Evolutionary conservation across 23 tunicate genomes (phyloP), one percentile per base, ranked within the genome.

Genomic region (Aplidium turbinatum): DNA sequence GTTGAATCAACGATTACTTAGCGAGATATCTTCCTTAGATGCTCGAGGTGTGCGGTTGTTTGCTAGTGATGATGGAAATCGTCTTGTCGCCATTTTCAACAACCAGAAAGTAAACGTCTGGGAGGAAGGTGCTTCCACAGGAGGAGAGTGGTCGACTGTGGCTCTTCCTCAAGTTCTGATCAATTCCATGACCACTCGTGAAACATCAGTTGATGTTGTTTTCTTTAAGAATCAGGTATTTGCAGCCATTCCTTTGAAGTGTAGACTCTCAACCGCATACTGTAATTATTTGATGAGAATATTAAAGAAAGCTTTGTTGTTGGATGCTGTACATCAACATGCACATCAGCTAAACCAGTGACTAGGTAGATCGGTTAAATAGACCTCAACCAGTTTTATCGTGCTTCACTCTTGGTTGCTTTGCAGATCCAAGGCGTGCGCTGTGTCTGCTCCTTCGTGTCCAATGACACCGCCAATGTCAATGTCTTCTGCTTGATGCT

Each of bases 11-110:
- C 16, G 13, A 42, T 42, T 9, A 42, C 11, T 11, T 42, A 9
- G 16, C 16, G 13, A 42, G 11, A 9, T 42, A 9, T 16, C 6
- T 60, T 60, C 4, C 9, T 27, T 57, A 86, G 93, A 57, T 35
- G 24, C 63, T 35, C 5, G 34, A 7, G 54, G 50, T 21, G 45
- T 50, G 18, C 30, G 39, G 29, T 22, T 88, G 16, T 91, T 65
- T 38, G 57, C 84, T 18, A 84, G 89, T 45, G 73, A 91, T 68
- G 83, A 84, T 84, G 97, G 97, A 18, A 27, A 35, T 29, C 33
- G 60, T 6, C 66, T 91, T 48, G 25, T 91, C 42, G 34, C 79
- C 20, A 33, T 84, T 35, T 28, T 70, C n/a, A 33, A 82, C 34
- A 39, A 48, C 28, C 58, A 51, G 31, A 65, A 73, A 51, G 60